phyloP scores from a whole-genome alignment of 2,797 vertebrate genomes.

The Rhincodon typus region DNA sequence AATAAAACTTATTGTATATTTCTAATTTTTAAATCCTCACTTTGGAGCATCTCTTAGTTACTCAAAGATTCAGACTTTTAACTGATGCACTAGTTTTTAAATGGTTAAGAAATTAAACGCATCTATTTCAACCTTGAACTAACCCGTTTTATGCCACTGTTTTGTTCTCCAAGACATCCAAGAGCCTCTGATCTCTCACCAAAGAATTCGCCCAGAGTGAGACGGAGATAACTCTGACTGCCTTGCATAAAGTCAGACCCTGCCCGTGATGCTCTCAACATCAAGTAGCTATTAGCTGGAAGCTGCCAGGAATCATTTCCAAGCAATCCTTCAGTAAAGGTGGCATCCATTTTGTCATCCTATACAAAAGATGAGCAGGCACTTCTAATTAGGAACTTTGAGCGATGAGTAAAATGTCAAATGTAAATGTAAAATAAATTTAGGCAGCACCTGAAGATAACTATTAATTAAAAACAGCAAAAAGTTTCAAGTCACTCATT shows the following conservation, averaged over 20 bases:
- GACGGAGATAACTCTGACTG: constrained; percentile 76
- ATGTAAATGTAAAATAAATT: too few species aligned
- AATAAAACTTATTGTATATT: not conserved
- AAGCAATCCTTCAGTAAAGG: constrained; percentile 49
- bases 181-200: constrained; percentile 87
- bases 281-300: constrained; percentile 56
- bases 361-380: constrained; percentile 47
- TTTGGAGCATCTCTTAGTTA: not conserved
- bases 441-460: too few species aligned
- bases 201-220: constrained; percentile 89
- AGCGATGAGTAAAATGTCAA: too few species aligned
- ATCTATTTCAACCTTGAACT: constrained; percentile 43
- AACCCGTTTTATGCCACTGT: constrained; percentile 74
- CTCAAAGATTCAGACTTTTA: not conserved
- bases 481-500: not conserved
- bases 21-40: not conserved
- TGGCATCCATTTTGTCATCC: constrained; percentile 72
- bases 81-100: not conserved
- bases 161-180: constrained; percentile 73
- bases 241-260: constrained; percentile 62
- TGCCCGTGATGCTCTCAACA: constrained; percentile 66
- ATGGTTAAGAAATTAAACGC: not conserved
- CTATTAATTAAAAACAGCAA: too few species aligned
- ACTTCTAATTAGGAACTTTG: not conserved
- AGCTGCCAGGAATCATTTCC: constrained; percentile 74